A percentile compares a stretch with the other conserved stretches of the same genome.
These are phyloP conservation scores for Pipa parva DNA, from an alignment of 2,113 vertebrate genomes.

Conservation along the genomic window DNA sequence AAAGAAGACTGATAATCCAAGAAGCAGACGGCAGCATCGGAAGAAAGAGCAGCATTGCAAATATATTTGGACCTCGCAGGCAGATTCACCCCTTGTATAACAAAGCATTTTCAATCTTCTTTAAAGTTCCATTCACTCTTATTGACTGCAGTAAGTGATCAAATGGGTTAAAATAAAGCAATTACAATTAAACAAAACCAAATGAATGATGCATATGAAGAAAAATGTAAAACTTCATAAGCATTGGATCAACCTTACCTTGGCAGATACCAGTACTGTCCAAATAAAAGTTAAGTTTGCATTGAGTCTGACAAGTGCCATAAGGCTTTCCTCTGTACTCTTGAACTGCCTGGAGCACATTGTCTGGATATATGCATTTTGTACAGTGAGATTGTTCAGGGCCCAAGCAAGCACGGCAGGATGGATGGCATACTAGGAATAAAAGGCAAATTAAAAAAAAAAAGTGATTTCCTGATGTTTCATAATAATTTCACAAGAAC, in stretches of 20 bases:
- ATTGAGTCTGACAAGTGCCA: constrained; percentile 69
- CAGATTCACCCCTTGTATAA: too few species aligned
- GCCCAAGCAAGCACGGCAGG: constrained; percentile 78
- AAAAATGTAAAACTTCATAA: too few species aligned
- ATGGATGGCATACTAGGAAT: constrained; percentile 74
- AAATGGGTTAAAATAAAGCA: too few species aligned
- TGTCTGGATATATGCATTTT: constrained; percentile 63
- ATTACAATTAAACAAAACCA: too few species aligned
- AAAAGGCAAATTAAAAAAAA: neutral
- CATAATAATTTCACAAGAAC: neutral
- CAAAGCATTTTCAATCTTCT: too few species aligned
- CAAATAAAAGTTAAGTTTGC: constrained; percentile 61
- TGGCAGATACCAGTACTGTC: constrained; percentile 67
- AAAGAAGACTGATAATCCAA: too few species aligned
- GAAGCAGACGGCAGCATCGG: too few species aligned
- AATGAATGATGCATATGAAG: too few species aligned
- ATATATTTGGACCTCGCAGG: too few species aligned
- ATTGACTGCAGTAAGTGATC: too few species aligned
- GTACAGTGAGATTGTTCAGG: constrained; percentile 65
- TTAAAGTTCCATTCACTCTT: too few species aligned
- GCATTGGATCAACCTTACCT: constrained; percentile 59
- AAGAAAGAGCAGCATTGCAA: too few species aligned
- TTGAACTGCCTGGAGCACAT: constrained; percentile 60
- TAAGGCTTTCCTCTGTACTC: constrained; percentile 9
- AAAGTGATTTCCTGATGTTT: neutral